A percentile compares a stretch with the other conserved stretches of the same genome.
These are phyloP conservation scores for Tryphoninae sp. DNA, from an alignment of 2,888 invertebrate genomes.

Conservation along the genomic window DNA sequence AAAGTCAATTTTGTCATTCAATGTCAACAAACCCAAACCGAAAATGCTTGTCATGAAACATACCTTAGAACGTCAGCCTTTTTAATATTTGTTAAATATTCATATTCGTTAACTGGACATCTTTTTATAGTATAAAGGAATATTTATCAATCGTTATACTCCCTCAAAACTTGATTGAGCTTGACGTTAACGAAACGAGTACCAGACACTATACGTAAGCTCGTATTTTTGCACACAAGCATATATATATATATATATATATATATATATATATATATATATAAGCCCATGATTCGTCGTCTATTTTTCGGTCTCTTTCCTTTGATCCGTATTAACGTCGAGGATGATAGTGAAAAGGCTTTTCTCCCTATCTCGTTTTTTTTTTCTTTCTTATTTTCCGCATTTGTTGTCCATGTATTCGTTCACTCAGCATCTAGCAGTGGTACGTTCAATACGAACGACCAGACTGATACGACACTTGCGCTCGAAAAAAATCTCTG, in stretches of 20 bases:
- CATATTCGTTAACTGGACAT: too few species aligned
- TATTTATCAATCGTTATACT: constrained; percentile 28
- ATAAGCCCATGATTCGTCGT: constrained; percentile 66
- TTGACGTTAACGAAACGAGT: constrained; percentile 60
- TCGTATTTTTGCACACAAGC: constrained; percentile 7
- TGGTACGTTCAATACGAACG: constrained; percentile 46
- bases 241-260: too few species aligned
- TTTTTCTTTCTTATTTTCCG: constrained; percentile 41
- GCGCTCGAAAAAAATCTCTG: constrained; percentile 47
- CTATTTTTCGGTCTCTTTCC: constrained; percentile 74
- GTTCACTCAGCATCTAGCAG: constrained; percentile 38
- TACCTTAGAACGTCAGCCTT: too few species aligned
- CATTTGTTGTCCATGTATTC: constrained; percentile 53
- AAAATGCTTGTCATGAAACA: too few species aligned
- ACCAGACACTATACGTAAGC: constrained; percentile 1
- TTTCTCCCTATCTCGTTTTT: constrained; percentile 61
- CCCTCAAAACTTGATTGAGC: constrained; percentile 52
- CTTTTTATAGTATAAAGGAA: constrained; percentile 15
- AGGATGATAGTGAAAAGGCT: constrained; percentile 60
- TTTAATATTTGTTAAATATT: too few species aligned
- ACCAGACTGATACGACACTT: constrained; percentile 32
- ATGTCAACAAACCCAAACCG: too few species aligned
- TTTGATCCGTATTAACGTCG: constrained; percentile 77
- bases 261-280: neutral
- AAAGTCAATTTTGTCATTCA: too few species aligned